Conservation (phyloP, 2,888 invertebrate genomes). For the Drosophila borealis region DNA sequence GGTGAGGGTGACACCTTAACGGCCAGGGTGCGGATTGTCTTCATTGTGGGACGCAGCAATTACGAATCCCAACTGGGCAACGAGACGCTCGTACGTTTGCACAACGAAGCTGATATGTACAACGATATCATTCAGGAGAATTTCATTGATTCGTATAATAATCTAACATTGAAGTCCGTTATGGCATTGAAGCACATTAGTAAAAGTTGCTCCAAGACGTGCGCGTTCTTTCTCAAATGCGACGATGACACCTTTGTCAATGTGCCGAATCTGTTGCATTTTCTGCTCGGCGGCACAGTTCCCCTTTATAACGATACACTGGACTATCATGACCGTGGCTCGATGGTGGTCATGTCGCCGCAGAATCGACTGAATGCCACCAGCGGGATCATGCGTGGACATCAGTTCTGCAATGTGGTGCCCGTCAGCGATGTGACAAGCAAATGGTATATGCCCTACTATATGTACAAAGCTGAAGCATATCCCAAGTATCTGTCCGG, state of each 20-base stretch:
- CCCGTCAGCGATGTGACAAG: constrained; percentile 90
- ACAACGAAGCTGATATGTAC: constrained; percentile 88
- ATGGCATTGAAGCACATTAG: constrained; percentile 94
- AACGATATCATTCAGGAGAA: constrained; percentile 93
- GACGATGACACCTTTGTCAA: constrained; percentile 95
- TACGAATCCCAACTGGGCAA: constrained; percentile 82
- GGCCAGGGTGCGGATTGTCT: constrained; percentile 77
- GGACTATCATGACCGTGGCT: constrained; percentile 77
- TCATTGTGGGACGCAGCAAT: constrained; percentile 81
- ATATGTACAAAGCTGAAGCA: constrained; percentile 89
- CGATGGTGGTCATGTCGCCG: constrained; percentile 72
- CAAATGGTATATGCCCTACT: constrained; percentile 94
- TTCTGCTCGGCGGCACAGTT: constrained; percentile 85
- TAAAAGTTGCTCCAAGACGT: constrained; percentile 87
- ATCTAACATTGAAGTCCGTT: constrained; percentile 93
- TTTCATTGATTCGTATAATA: constrained; percentile 94
- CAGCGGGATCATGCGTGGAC: constrained; percentile 89
- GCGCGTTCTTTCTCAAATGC: constrained; percentile 91
- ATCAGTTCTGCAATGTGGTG: constrained; percentile 91
- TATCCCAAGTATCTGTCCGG: constrained; percentile 94
- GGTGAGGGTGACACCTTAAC: constrained; percentile 37
- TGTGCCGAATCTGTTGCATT: constrained; percentile 88
- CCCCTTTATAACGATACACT: constrained; percentile 84
- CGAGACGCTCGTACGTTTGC: constrained; percentile 87
- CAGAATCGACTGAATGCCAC: constrained; percentile 81